Evolutionary conservation across 1,140 invertebrate genomes (phyloP).

Genomic region (Olivierus martensii): DNA sequence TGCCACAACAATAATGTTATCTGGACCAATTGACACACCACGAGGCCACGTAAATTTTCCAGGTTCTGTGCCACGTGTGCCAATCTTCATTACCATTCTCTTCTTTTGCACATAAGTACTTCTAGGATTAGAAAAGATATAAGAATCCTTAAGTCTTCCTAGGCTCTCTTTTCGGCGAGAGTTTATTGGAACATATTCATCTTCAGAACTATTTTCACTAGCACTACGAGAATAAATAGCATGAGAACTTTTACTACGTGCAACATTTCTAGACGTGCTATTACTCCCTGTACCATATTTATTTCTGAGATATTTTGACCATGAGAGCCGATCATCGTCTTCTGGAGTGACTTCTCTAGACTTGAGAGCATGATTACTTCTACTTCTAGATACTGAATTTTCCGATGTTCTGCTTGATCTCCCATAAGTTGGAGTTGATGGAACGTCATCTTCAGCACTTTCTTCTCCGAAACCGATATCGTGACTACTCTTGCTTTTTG

Average conservation of each 20-base stretch:
- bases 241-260: constrained; percentile 14
- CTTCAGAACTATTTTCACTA: constrained; percentile 18
- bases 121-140: constrained; percentile 7
- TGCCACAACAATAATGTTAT: constrained; percentile 86
- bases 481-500: constrained; percentile 17
- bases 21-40: constrained; percentile 81
- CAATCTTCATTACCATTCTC: constrained; percentile 81
- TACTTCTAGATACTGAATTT: background rate
- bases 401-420: background rate
- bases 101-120: constrained; percentile 42
- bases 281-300: constrained; percentile 52
- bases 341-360: background rate
- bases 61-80: constrained; percentile 88
- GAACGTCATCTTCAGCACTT: constrained; percentile 5
- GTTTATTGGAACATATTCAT: constrained; percentile 6
- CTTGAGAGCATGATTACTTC: background rate
- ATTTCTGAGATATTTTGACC: constrained; percentile 73
- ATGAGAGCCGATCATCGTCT: background rate
- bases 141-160: background rate
- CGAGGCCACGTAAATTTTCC: constrained; percentile 94
- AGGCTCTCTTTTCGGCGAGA: constrained; percentile 1
- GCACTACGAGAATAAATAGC: constrained; percentile 4
- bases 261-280: background rate
- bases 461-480: constrained; percentile 8
- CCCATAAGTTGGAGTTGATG: background rate